These are phyloP conservation scores for Seriola aureovittata DNA, from an alignment of 2,113 vertebrate genomes.

Conservation along the genomic window DNA sequence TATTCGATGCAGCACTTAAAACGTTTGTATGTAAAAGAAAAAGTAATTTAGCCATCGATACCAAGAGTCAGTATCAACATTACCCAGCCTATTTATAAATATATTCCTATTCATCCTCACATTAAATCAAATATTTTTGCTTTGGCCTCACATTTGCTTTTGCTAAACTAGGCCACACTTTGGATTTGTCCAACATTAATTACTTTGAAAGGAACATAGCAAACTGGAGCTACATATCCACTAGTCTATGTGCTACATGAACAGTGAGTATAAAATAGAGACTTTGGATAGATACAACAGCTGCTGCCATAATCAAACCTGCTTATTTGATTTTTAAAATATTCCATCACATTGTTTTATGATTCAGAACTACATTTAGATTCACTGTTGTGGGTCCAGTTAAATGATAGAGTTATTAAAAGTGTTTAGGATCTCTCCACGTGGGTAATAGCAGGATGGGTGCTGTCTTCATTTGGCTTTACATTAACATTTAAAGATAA, in stretches of 20 bases:
- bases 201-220: not conserved
- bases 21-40: too few relatives aligned
- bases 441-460: slow-evolving; percentile 8
- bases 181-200: not conserved
- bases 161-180: not conserved
- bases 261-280: slow-evolving; percentile 6
- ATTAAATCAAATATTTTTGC: too few relatives aligned
- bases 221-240: slow-evolving; percentile 18
- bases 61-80: too few relatives aligned
- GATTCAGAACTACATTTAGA: not conserved
- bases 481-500: slow-evolving; percentile 24
- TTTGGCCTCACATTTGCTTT: not conserved
- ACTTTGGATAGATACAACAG: too few relatives aligned
- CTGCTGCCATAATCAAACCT: not conserved
- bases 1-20: too few relatives aligned
- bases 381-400: not conserved
- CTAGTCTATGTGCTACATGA: not conserved
- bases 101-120: too few relatives aligned
- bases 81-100: too few relatives aligned
- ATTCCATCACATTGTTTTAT: not conserved
- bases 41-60: too few relatives aligned
- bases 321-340: not conserved
- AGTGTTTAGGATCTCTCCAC: not conserved
- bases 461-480: slow-evolving; percentile 53
- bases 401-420: not conserved